phyloP scores from a whole-genome alignment of 2,797 vertebrate species.

The Trachops cirrhosus region DNA sequence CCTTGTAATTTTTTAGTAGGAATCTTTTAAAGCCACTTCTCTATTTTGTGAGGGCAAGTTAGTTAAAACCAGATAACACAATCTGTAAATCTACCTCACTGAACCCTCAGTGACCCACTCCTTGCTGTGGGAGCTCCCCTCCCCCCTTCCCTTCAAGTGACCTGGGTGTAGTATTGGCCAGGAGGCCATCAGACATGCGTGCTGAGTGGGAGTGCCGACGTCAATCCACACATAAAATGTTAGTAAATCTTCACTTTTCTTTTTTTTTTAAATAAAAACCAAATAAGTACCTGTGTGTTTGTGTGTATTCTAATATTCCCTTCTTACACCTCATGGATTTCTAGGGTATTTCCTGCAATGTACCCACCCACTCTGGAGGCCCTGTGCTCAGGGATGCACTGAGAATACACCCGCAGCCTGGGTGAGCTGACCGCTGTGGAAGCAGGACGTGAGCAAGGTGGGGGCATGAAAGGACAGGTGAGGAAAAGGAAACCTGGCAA shows the following conservation, averaged over 20 bases:
- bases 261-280: neutral
- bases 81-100: conserved; percentile 18
- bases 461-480: neutral
- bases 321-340: neutral
- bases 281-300: neutral
- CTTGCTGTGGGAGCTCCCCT: neutral
- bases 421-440: neutral
- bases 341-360: neutral
- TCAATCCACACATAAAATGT: neutral
- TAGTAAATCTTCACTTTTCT: neutral
- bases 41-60: conserved; percentile 8
- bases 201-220: neutral
- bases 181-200: neutral
- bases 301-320: neutral
- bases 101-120: neutral
- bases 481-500: conserved; percentile 10
- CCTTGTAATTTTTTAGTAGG: neutral
- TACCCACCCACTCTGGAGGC: neutral
- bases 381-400: neutral
- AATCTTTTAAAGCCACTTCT: conserved; percentile 17
- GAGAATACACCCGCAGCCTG: neutral
- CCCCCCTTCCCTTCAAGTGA: neutral
- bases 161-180: neutral
- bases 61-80: neutral
- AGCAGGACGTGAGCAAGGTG: neutral